Conservation (phyloP, 2,113 vertebrate species). For the Lepus americanus region DNA sequence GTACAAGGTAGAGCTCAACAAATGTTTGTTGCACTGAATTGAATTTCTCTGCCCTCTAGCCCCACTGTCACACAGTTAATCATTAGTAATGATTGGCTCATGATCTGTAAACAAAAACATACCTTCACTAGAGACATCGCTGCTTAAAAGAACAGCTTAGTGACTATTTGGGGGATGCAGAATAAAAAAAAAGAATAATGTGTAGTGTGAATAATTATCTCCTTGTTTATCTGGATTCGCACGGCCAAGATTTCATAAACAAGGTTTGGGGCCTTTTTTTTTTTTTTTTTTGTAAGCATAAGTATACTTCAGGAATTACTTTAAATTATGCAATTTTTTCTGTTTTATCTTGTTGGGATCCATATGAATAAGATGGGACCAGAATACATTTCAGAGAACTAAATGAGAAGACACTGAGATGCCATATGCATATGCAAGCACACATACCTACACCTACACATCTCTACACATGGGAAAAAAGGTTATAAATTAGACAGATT, state of each 20-base stretch:
- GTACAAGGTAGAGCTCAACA: slow-evolving; percentile 56
- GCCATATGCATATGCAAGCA: neutral
- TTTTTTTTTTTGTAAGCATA: slow-evolving; percentile 24
- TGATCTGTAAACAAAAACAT: slow-evolving; percentile 69
- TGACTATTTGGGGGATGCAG: neutral
- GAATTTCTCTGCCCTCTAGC: slow-evolving; percentile 68
- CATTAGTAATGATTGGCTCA: slow-evolving; percentile 68
- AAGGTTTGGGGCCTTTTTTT: neutral
- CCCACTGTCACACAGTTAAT: slow-evolving; percentile 53
- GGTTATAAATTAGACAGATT: slow-evolving; percentile 9
- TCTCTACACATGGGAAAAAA: neutral
- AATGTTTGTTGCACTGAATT: slow-evolving; percentile 71
- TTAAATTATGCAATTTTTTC: slow-evolving; percentile 53
- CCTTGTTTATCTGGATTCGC: slow-evolving; percentile 24
- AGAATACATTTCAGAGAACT: slow-evolving; percentile 60
- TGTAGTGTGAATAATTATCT: slow-evolving; percentile 57
- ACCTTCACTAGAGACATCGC: slow-evolving; percentile 63
- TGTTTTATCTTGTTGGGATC: neutral
- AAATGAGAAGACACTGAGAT: slow-evolving; percentile 30
- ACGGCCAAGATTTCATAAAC: slow-evolving; percentile 46
- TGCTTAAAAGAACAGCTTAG: slow-evolving; percentile 64
- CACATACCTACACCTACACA: neutral
- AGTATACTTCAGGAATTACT: neutral
- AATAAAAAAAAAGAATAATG: neutral
- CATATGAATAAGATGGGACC: neutral